Evolutionary conservation across 1,140 invertebrate genomes (phyloP).

Genomic region (Drosophila dunni): DNA sequence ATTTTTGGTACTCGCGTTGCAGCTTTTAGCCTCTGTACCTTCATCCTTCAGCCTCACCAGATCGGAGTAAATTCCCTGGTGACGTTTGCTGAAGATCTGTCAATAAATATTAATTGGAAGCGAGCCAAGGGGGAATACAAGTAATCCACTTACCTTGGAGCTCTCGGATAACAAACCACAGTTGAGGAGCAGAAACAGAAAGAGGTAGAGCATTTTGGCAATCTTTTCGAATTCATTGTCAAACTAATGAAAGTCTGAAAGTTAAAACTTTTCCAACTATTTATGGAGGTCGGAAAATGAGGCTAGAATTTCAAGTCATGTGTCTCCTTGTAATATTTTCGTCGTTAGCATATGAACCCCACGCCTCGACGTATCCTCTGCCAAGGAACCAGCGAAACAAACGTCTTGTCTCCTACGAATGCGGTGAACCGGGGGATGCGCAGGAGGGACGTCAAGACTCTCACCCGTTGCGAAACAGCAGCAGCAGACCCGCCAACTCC

Average conservation of each 20-base stretch:
- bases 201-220: slow-evolving; percentile 48
- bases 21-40: neutral
- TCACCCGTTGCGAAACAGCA: neutral
- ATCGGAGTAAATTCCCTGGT: slow-evolving; percentile 15
- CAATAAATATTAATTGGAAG: neutral
- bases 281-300: slow-evolving; percentile 51
- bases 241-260: slow-evolving; percentile 21
- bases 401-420: neutral
- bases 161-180: slow-evolving; percentile 33
- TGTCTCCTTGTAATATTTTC: slow-evolving; percentile 39
- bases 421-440: neutral
- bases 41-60: slow-evolving; percentile 17
- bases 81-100: slow-evolving; percentile 41
- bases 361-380: neutral
- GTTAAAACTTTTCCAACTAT: slow-evolving; percentile 31
- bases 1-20: neutral
- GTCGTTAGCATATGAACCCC: slow-evolving; percentile 19
- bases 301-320: slow-evolving; percentile 51
- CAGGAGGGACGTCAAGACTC: neutral
- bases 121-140: neutral
- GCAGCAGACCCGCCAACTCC: neutral
- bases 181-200: slow-evolving; percentile 41
- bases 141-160: slow-evolving; percentile 36
- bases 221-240: slow-evolving; percentile 29
- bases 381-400: neutral